Evolutionary conservation across 2,888 invertebrate species (phyloP).

Genomic region (Disparrhopalites patrizii): DNA sequence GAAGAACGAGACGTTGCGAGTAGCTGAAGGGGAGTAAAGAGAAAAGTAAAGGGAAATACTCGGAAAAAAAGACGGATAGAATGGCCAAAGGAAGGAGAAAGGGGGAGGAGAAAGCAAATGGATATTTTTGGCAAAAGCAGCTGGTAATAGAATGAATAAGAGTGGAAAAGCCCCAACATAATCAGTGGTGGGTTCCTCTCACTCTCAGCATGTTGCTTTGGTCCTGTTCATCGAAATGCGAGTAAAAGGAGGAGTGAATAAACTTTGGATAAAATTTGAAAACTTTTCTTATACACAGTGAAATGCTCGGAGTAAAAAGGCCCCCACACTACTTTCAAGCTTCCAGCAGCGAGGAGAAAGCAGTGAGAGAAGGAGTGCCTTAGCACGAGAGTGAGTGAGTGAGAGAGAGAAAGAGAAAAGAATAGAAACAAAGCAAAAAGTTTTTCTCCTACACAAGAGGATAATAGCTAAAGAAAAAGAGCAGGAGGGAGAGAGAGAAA

Average conservation of each 20-base stretch:
- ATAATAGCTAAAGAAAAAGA: slow-evolving; percentile 16
- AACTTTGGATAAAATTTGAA: slow-evolving; percentile 27
- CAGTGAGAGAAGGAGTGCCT: background rate
- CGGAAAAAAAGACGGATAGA: too few relatives aligned
- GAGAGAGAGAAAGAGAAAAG: background rate
- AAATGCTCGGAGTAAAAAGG: too few relatives aligned
- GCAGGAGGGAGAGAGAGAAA: slow-evolving; percentile 8
- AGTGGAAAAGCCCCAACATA: background rate
- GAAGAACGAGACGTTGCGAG: too few relatives aligned
- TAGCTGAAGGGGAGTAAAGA: too few relatives aligned
- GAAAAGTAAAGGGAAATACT: too few relatives aligned
- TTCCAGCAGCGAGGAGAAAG: background rate
- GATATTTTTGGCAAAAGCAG: too few relatives aligned
- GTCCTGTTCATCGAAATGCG: background rate
- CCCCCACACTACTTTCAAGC: too few relatives aligned
- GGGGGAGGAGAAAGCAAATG: too few relatives aligned
- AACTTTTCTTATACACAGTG: too few relatives aligned
- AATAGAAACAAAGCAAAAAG: slow-evolving; percentile 13
- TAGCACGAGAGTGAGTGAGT: background rate
- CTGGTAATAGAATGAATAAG: background rate
- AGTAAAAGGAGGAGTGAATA: slow-evolving; percentile 11
- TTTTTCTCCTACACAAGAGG: slow-evolving; percentile 12
- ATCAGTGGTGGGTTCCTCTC: slow-evolving; percentile 4
- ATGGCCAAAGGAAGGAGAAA: too few relatives aligned
- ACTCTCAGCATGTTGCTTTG: slow-evolving; percentile 2